Evolutionary conservation across 2,888 invertebrate species (phyloP).

Genomic region (Cheilosia soror): DNA sequence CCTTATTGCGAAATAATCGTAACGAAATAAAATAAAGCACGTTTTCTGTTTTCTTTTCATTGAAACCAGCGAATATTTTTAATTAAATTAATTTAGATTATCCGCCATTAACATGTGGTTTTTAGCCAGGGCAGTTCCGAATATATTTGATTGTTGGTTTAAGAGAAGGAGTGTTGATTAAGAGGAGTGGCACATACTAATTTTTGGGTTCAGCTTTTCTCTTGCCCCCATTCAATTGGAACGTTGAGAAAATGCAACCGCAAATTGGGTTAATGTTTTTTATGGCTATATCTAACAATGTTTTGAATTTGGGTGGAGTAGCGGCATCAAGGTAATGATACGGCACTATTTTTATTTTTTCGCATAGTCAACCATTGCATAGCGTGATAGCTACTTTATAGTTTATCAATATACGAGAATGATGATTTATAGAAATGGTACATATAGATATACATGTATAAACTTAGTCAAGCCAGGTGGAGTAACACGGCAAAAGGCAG

Average conservation of each 20-base stretch:
- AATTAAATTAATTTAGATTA: conserved; percentile 5
- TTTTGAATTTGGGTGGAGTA: conserved; percentile 1
- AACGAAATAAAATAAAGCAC: not conserved
- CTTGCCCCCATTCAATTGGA: not conserved
- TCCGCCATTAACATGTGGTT: conserved; percentile 1
- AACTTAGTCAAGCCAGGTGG: too few species aligned
- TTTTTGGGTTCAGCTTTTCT: not conserved
- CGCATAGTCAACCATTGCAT: not conserved
- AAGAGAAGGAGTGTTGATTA: not conserved
- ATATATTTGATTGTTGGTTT: not conserved
- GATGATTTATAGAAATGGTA: too few species aligned
- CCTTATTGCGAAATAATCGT: conserved; percentile 1
- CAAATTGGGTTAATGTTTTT: conserved; percentile 7
- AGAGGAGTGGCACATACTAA: not conserved
- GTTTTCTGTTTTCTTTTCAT: not conserved
- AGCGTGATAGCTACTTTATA: too few species aligned
- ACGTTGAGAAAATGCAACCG: not conserved
- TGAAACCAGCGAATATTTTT: not conserved
- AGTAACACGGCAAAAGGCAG: too few species aligned
- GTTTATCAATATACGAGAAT: too few species aligned
- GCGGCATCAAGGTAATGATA: not conserved
- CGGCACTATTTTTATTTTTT: not conserved
- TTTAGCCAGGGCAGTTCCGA: not conserved
- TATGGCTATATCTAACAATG: not conserved
- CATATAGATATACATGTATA: too few species aligned